A percentile compares a stretch with the other conserved stretches of the same genome.
Conservation (phyloP, 2,888 invertebrate genomes). For the Drosophila siamana region DNA sequence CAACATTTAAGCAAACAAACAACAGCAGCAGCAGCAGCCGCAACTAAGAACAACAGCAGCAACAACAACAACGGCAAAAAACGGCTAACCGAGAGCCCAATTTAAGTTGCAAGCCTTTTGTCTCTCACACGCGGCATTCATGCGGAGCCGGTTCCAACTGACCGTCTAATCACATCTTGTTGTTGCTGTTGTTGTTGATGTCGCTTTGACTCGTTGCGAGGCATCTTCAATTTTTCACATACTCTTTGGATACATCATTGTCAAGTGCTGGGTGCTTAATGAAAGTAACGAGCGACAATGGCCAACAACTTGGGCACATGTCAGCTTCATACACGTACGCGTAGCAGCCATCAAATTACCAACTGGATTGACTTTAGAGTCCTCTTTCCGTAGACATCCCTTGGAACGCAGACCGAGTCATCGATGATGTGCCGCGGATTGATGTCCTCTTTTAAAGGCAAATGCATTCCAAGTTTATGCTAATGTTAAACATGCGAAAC, state of each 20-base stretch:
- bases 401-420: constrained; percentile 16
- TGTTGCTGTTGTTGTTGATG: constrained; percentile 30
- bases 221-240: constrained; percentile 79
- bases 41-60: too few relatives aligned
- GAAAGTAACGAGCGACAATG: constrained; percentile 76
- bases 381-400: constrained; percentile 33
- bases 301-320: constrained; percentile 56
- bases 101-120: constrained; percentile 72
- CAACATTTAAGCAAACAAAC: constrained; percentile 79
- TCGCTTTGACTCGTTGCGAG: constrained; percentile 7
- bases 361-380: constrained; percentile 27
- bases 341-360: constrained; percentile 55
- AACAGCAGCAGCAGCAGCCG: constrained; percentile 36
- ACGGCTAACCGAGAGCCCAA: constrained; percentile 64
- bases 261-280: constrained; percentile 74
- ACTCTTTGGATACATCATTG: constrained; percentile 80
- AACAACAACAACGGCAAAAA: constrained; percentile 1
- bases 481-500: constrained; percentile 29
- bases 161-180: constrained; percentile 31
- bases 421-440: constrained; percentile 33
- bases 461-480: constrained; percentile 57
- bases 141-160: constrained; percentile 45
- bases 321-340: constrained; percentile 40
- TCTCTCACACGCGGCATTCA: constrained; percentile 39
- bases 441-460: constrained; percentile 56